Evolutionary conservation across 2,113 vertebrate species (phyloP).

Genomic region (Grallaria varia): DNA sequence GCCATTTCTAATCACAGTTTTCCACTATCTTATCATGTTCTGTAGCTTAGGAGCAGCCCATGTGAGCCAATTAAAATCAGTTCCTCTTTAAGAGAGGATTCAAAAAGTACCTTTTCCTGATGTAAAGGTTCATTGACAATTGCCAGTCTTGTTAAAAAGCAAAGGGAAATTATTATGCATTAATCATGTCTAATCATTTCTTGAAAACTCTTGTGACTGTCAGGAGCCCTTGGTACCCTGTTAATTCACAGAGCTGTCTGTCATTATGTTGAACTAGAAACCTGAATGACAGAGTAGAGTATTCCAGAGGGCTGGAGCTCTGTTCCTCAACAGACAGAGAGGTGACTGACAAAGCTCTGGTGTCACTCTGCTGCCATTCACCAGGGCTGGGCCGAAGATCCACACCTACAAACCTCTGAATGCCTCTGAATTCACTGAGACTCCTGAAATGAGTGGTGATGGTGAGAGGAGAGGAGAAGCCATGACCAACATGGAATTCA

Average conservation of each 20-base stretch:
- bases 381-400: accelerated
- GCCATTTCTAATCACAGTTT: background rate
- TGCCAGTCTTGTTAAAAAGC: background rate
- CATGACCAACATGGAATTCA: accelerated
- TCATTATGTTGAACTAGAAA: background rate
- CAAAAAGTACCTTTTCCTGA: background rate
- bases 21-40: background rate
- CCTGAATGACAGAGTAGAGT: background rate
- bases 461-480: background rate
- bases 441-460: background rate
- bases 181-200: background rate
- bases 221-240: background rate
- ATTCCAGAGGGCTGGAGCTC: background rate
- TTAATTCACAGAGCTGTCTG: background rate
- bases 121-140: background rate
- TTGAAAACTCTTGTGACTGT: background rate
- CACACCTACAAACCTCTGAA: background rate
- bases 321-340: accelerated
- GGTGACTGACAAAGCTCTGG: background rate
- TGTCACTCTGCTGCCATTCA: background rate
- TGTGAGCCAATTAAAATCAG: background rate
- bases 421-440: background rate
- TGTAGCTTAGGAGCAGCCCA: background rate
- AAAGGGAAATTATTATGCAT: background rate
- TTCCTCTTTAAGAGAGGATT: background rate